phyloP scores from a whole-genome alignment of 2,797 vertebrate genomes.

The Rhinogobio ventralis region DNA sequence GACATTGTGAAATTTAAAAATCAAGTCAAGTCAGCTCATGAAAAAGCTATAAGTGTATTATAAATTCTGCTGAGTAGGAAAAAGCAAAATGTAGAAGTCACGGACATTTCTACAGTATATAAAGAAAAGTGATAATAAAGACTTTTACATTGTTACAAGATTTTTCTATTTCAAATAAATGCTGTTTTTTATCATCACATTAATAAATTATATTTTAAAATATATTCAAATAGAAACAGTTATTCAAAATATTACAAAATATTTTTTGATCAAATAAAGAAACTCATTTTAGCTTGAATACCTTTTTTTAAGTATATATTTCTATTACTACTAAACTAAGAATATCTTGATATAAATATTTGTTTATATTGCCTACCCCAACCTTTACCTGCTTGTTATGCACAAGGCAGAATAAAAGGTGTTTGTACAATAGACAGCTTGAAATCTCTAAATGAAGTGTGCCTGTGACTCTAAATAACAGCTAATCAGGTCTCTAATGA shows the following conservation, averaged over 20 bases:
- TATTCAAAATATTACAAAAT: no score
- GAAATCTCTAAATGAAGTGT: not conserved
- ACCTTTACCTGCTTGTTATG: not conserved
- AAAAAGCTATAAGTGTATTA: not conserved
- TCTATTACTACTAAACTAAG: not conserved
- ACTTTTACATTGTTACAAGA: not conserved
- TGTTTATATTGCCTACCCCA: not conserved
- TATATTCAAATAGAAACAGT: no score
- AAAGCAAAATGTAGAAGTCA: not conserved
- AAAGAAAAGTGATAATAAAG: no score
- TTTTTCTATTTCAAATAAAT: not conserved
- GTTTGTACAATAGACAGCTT: not conserved
- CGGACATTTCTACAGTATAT: no score
- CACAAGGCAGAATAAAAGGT: not conserved
- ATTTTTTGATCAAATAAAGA: no score
- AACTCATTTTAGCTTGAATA: no score
- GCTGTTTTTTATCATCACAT: not conserved
- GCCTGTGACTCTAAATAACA: slow-evolving; percentile 14
- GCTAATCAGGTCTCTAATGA: slow-evolving; percentile 8
- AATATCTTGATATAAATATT: not conserved
- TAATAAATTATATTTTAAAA: no score
- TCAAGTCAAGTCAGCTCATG: not conserved
- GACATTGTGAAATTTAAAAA: not conserved
- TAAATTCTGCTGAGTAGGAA: not conserved
- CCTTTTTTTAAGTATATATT: not conserved